phyloP scores from a whole-genome alignment of 1,140 invertebrate genomes.

The Zaprionus inermis region DNA sequence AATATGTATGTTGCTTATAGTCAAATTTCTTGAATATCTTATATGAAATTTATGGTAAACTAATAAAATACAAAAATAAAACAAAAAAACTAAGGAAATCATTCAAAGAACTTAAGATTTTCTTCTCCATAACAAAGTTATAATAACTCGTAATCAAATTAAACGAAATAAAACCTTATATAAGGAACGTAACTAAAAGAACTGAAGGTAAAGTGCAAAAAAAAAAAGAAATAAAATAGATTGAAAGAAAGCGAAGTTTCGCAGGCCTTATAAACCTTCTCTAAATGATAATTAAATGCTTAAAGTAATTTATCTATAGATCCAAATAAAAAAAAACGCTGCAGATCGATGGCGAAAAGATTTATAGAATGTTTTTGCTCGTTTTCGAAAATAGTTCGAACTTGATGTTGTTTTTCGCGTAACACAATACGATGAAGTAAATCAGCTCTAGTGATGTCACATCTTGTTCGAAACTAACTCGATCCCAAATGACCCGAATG shows the following conservation, averaged over 20 bases:
- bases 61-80: background rate
- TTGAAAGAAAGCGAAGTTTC: background rate
- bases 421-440: conserved; percentile 13
- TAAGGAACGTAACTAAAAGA: background rate
- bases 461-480: background rate
- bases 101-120: background rate
- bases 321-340: too few species aligned
- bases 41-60: background rate
- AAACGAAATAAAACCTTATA: background rate
- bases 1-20: background rate
- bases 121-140: too few species aligned
- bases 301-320: background rate
- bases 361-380: background rate
- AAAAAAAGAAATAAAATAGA: background rate
- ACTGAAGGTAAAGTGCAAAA: too few species aligned
- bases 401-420: too few species aligned
- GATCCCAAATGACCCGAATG: conserved; percentile 31
- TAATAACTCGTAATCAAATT: background rate
- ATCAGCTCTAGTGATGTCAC: conserved; percentile 26
- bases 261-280: too few species aligned
- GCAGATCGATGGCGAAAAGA: background rate
- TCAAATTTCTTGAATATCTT: background rate
- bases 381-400: background rate
- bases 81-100: background rate
- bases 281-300: background rate